These are phyloP conservation scores for Agapornis canus DNA, from an alignment of 2,797 vertebrate species.

Conservation along the genomic window DNA sequence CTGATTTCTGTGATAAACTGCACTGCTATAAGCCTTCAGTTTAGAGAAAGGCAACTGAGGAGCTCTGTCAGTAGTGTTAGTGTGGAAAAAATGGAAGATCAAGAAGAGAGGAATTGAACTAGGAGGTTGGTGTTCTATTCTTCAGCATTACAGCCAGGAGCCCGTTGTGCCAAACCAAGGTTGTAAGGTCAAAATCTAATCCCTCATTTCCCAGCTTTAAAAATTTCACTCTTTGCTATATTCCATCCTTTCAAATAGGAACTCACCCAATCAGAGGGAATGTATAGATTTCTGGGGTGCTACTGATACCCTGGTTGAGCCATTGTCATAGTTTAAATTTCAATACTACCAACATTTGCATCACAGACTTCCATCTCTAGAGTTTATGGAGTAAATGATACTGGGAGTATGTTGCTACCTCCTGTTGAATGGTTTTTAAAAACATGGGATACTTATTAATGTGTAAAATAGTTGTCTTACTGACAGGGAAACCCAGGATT, in stretches of 20 bases:
- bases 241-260: not conserved
- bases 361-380: not conserved
- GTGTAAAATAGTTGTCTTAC: not conserved
- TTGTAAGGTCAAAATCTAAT: not conserved
- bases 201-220: not conserved
- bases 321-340: not conserved
- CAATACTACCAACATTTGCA: not conserved
- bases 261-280: not conserved
- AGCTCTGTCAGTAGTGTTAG: not conserved
- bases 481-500: not conserved
- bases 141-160: not conserved
- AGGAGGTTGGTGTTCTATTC: not conserved
- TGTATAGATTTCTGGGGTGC: accelerated
- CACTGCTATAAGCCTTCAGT: not conserved
- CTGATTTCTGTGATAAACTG: not conserved
- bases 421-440: not conserved
- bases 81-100: not conserved
- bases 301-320: not conserved
- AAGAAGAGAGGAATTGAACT: not conserved
- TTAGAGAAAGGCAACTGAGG: not conserved
- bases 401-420: not conserved
- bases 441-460: not conserved
- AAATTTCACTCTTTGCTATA: not conserved
- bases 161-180: not conserved
- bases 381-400: not conserved